Percentiles rank a stretch among this genome's conserved stretches.
phyloP scores from a whole-genome alignment of 2,113 vertebrate genomes.

The Callocephalon fimbriatum region DNA sequence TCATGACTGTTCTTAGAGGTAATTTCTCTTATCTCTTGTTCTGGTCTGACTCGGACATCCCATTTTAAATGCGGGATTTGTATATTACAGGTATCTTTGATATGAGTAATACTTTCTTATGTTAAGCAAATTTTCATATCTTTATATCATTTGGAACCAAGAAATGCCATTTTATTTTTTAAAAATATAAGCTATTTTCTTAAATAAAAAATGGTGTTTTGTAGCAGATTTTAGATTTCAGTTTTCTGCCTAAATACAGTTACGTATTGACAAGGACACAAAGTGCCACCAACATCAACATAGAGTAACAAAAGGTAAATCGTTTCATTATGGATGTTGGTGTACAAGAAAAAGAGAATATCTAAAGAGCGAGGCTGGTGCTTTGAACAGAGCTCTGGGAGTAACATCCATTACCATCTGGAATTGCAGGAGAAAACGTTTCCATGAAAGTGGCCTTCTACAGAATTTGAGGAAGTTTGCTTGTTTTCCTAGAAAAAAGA shows the following conservation, averaged over 20 bases:
- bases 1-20: neutral
- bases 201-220: neutral
- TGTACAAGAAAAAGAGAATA: neutral
- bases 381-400: neutral
- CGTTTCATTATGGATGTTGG: neutral
- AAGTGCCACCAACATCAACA: neutral
- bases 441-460: neutral
- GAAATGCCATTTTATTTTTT: neutral
- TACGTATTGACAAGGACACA: neutral
- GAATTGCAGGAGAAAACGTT: neutral
- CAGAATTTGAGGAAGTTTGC: neutral
- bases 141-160: neutral
- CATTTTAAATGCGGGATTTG: neutral
- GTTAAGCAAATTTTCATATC: neutral
- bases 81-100: neutral
- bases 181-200: neutral
- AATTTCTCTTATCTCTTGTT: neutral
- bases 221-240: neutral
- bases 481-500: neutral
- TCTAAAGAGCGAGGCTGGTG: neutral
- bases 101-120: neutral
- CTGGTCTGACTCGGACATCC: neutral
- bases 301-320: neutral
- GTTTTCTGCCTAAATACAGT: neutral
- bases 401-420: neutral